Conservation (phyloP, 2,113 vertebrate genomes). For the Corythoichthys haematopterus region DNA sequence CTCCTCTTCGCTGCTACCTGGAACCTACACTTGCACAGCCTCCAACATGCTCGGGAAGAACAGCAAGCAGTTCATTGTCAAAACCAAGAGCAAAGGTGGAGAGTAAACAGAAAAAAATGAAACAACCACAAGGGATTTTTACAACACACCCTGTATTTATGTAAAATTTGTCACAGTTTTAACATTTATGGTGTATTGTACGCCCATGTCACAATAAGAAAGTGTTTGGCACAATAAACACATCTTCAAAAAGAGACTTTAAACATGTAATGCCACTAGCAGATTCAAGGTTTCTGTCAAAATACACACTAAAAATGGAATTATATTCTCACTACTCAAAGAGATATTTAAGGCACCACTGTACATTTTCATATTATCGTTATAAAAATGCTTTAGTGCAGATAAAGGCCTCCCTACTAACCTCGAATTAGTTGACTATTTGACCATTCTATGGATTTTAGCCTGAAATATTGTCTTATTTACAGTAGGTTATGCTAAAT, state of each 20-base stretch:
- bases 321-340: no score
- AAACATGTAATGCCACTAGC: background rate
- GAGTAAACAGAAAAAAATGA: background rate
- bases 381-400: no score
- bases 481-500: constrained; percentile 38
- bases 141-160: constrained; percentile 4
- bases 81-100: constrained; percentile 56
- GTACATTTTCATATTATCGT: no score
- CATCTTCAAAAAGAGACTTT: no score
- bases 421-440: background rate
- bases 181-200: constrained; percentile 9
- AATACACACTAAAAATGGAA: background rate
- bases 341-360: no score
- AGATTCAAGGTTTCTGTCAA: background rate
- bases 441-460: constrained; percentile 1
- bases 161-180: constrained; percentile 31
- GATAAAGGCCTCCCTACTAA: no score
- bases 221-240: no score
- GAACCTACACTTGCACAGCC: constrained; percentile 66
- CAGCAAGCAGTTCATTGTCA: constrained; percentile 67
- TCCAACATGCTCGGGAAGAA: constrained; percentile 62
- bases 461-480: constrained; percentile 13
- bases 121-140: background rate
- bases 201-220: background rate
- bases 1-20: constrained; percentile 57